phyloP scores from a whole-genome alignment of 2,797 vertebrate genomes.

The Odontamblyopus lacepedii region DNA sequence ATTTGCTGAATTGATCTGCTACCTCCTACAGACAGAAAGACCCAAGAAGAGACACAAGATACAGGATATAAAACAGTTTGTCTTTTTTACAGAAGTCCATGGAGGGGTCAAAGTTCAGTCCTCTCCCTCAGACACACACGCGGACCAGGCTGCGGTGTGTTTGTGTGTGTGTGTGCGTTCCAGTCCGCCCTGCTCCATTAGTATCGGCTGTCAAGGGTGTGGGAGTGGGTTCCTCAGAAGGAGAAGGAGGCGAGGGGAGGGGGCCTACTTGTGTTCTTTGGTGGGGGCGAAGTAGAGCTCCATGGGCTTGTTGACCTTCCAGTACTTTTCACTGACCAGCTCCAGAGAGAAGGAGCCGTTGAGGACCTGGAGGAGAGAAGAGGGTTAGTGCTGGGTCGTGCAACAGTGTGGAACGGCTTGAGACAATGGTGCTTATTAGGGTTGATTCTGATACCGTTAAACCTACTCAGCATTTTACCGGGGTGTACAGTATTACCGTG shows the following conservation, averaged over 20 bases:
- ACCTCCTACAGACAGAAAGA: constrained; percentile 55
- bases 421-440: too few relatives aligned
- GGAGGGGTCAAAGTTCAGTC: constrained; percentile 28
- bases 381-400: too few relatives aligned
- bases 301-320: constrained; percentile 99
- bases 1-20: constrained; percentile 55
- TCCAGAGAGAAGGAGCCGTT: constrained; percentile 98
- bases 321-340: constrained; percentile 98
- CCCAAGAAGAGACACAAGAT: constrained; percentile 44
- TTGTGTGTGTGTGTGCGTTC: constrained; percentile 14
- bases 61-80: constrained; percentile 59
- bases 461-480: too few relatives aligned
- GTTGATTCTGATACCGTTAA: too few relatives aligned
- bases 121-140: constrained; percentile 29
- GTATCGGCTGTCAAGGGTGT: not conserved
- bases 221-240: constrained; percentile 1
- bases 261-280: constrained; percentile 94
- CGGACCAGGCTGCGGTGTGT: constrained; percentile 12
- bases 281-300: constrained; percentile 98
- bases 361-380: constrained; percentile 80
- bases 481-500: too few relatives aligned
- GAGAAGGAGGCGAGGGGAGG: not conserved
- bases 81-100: constrained; percentile 63
- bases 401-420: too few relatives aligned
- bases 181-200: too few relatives aligned